Percentiles rank a stretch among this genome's conserved stretches.
phyloP scores from a whole-genome alignment of 92 coral and sea anemone genomes.

The Palythoa grandiflora region DNA sequence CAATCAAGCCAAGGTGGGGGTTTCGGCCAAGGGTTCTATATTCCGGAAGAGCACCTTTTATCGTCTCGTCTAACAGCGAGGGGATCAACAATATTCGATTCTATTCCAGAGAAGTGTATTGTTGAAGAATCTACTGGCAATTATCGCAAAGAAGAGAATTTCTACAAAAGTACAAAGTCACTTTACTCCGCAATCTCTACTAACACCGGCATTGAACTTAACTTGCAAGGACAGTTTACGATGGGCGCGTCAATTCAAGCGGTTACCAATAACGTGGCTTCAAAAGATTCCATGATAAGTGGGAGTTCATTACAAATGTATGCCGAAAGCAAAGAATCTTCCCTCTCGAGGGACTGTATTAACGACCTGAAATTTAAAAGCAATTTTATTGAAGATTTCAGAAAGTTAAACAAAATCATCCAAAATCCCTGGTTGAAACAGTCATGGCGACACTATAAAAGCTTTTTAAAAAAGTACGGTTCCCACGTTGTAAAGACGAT shows the following conservation, averaged over 20 bases:
- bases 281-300: not conserved
- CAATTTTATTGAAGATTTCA: not conserved
- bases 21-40: constrained; percentile 65
- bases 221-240: constrained; percentile 38
- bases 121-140: not conserved
- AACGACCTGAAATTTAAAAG: not conserved
- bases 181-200: constrained; percentile 42
- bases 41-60: constrained; percentile 62
- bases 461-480: constrained; percentile 59
- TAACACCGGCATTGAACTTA: constrained; percentile 13
- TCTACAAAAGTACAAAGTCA: constrained; percentile 2
- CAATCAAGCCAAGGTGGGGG: not conserved
- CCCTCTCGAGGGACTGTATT: constrained; percentile 15
- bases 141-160: constrained; percentile 6
- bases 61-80: constrained; percentile 50
- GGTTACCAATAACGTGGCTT: constrained; percentile 10
- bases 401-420: constrained; percentile 1
- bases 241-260: constrained; percentile 45
- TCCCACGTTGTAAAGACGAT: constrained; percentile 65
- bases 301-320: not conserved
- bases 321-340: not conserved
- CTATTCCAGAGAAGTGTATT: constrained; percentile 13
- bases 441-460: constrained; percentile 59
- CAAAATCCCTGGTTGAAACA: constrained; percentile 37
- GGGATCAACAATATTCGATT: constrained; percentile 49